phyloP scores from a whole-genome alignment of 2,888 invertebrate genomes.

The Cordilura impudica region DNA sequence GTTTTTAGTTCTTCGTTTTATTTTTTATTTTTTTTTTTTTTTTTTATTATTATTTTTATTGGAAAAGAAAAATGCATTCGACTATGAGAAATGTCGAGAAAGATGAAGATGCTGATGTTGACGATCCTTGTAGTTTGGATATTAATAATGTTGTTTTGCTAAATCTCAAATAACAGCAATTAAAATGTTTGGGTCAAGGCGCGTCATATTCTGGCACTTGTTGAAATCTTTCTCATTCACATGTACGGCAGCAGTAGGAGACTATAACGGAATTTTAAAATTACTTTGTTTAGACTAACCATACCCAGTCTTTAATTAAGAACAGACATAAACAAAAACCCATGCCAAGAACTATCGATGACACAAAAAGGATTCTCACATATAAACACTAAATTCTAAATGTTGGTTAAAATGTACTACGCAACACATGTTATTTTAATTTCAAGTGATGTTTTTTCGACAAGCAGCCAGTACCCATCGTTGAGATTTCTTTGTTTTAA shows the following conservation, averaged over 20 bases:
- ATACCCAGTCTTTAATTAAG: slow-evolving; percentile 11
- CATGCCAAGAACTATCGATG: neutral
- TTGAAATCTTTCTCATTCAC: slow-evolving; percentile 15
- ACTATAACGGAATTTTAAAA: slow-evolving; percentile 25
- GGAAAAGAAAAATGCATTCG: slow-evolving; percentile 28
- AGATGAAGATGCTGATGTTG: neutral
- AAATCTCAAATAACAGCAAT: slow-evolving; percentile 55
- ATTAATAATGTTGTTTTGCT: slow-evolving; percentile 24
- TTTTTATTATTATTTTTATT: slow-evolving; percentile 16
- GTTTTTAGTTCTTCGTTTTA: neutral
- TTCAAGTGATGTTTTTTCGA: slow-evolving; percentile 32
- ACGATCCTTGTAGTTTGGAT: slow-evolving; percentile 9
- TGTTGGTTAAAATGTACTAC: neutral
- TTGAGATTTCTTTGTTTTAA: neutral
- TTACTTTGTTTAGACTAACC: slow-evolving; percentile 48
- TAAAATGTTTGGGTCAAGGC: slow-evolving; percentile 48
- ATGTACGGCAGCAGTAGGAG: neutral
- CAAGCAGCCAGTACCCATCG: too few relatives aligned
- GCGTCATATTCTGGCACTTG: slow-evolving; percentile 53
- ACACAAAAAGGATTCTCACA: neutral
- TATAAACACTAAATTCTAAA: neutral
- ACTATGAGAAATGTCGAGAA: slow-evolving; percentile 14
- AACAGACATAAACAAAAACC: slow-evolving; percentile 38
- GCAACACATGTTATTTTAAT: slow-evolving; percentile 19
- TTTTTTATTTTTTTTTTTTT: neutral